phyloP scores from a whole-genome alignment of 1,140 invertebrate species.

The Zelostemma sp. region DNA sequence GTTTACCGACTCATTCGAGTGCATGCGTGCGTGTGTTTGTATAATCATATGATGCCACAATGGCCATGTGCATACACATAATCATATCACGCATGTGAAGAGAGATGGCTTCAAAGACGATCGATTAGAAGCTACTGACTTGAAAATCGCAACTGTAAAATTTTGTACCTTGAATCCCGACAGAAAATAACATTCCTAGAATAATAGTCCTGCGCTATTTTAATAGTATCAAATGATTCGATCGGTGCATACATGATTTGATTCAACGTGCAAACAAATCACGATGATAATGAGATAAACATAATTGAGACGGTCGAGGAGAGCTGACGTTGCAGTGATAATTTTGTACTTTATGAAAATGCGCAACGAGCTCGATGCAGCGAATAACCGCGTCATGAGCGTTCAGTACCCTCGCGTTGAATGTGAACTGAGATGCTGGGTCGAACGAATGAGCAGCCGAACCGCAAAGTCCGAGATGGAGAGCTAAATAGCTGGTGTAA shows the following conservation, averaged over 20 bases:
- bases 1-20: neutral
- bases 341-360: conserved; percentile 18
- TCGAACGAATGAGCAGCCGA: neutral
- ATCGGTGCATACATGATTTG: neutral
- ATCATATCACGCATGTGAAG: neutral
- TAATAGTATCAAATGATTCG: too few relatives aligned
- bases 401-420: neutral
- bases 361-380: conserved; percentile 10
- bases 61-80: neutral
- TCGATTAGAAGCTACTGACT: neutral
- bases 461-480: conserved; percentile 18
- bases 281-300: neutral
- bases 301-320: neutral
- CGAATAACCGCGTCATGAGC: conserved; percentile 1
- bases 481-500: conserved; percentile 38
- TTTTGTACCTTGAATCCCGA: too few relatives aligned
- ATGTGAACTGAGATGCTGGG: neutral
- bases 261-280: neutral
- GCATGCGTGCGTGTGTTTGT: conserved; percentile 1
- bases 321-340: conserved; percentile 3
- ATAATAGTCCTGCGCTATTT: too few relatives aligned
- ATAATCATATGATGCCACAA: conserved; percentile 2
- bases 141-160: too few relatives aligned
- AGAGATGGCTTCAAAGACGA: conserved; percentile 2
- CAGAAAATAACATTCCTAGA: too few relatives aligned